Evolutionary conservation across 2,888 invertebrate genomes (phyloP), one percentile per base, ranked within the genome.

Genomic region (Eudasyphora cyanicolor): DNA sequence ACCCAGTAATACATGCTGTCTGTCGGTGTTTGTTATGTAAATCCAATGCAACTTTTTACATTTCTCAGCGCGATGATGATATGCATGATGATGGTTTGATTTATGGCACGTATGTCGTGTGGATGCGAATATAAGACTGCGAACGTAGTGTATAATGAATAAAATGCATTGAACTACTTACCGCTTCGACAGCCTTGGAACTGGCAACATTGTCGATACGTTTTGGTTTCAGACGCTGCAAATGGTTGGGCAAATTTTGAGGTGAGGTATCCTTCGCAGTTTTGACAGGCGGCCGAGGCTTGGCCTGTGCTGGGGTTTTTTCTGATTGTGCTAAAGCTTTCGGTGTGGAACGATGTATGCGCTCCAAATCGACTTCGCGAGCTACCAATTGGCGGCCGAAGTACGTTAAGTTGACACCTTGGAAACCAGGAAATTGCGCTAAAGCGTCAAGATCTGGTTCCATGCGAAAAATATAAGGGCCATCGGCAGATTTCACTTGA

Each of bases 401-500:
- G 86, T 96, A 96, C 0, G 94, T 93, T 42, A 96, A 89, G 51
- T 92, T 91, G 51, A 93, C 86, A 10, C 89, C 90, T 1, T 87
- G 80, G 76, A 51, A 90, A 14, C 90, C 91, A 60, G 91, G 88
- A 86, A 91, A 92, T 17, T 88, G 86, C 29, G 89, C 88, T 29
- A 92, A 90, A 87, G 95, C 94, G 87, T 96, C 95, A 12, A 98
- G 92, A 89, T 97, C 95, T 81, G 98, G 98, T 88, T 98, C 97
- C 49, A 96, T 91, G 85, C 93, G 91, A 88, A 93, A 92, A 86
- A 94, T 93, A 91, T 97, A 98, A 32, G 94, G 94, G 1, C 98
- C 98, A 85, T 98, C 97, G 0, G 93, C 91, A 6, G 93, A 93
- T 75, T 96, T 95, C 82, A 96, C 95, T 91, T 98, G 98, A 0